Percentiles rank a stretch among this genome's conserved stretches.
phyloP scores from a whole-genome alignment of 1,140 invertebrate genomes.

The Drosophila santomea region DNA sequence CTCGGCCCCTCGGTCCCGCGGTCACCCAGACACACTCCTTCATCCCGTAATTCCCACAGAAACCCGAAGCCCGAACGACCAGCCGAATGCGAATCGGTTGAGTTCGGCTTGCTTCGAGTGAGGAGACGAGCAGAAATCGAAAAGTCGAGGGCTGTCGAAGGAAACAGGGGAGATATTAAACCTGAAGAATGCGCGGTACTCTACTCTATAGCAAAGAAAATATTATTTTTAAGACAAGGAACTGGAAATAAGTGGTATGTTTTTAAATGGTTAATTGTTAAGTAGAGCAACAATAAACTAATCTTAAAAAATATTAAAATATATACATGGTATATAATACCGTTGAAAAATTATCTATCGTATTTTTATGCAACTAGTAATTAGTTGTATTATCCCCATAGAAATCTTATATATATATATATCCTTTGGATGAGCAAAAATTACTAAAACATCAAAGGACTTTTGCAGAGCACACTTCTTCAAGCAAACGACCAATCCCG shows the following conservation, averaged over 20 bases:
- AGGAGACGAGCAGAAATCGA: slow-evolving; percentile 46
- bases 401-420: background rate
- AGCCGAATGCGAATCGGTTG: slow-evolving; percentile 16
- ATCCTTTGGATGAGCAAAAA: background rate
- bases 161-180: background rate
- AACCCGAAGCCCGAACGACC: slow-evolving; percentile 20
- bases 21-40: background rate
- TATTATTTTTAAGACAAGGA: background rate
- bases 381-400: no score
- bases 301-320: no score
- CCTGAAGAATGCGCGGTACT: background rate
- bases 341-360: no score
- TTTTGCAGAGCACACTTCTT: background rate
- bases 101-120: slow-evolving; percentile 31
- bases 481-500: slow-evolving; percentile 3
- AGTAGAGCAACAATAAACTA: no score
- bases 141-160: slow-evolving; percentile 58
- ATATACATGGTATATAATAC: no score
- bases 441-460: background rate
- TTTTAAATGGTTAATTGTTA: no score
- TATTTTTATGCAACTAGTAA: no score
- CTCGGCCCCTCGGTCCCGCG: background rate
- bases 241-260: background rate
- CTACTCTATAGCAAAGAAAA: slow-evolving; percentile 11
- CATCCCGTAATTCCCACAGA: slow-evolving; percentile 23